Base-by-base conservation (phyloP, 2,113 vertebrate genomes). In the Cricetomys ansorgei region DNA sequence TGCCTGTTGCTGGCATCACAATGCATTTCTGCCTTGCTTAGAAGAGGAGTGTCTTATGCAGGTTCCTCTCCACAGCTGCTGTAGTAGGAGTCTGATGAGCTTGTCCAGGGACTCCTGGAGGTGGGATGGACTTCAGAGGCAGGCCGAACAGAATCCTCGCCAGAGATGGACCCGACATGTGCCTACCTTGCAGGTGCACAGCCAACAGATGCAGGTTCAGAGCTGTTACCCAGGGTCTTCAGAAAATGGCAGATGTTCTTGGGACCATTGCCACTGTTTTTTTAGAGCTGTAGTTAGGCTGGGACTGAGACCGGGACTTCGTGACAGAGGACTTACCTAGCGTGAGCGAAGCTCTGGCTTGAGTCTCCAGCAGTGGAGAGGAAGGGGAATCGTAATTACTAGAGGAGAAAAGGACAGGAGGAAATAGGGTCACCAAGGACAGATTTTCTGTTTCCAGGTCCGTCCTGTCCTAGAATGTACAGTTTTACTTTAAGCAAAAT, bases 401-500 rank as follows among this genome's bases (percentile, higher is more conserved):
- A 50, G 65, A 55, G 43, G n/a, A 48, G 8, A 77, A 37, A 67
- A 27, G 23, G 21, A 8, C 6, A 27, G 59, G 27, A 25, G 62
- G 72, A 72, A 5, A 69, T 34, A 7, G 29, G 69, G 43, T 73
- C 59, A 62, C 34, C 37, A 10, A 79, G 69, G 70, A 64, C 62
- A 89, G 8, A 85, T 43, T 17, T 50, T 31, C 77, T 5, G 15
- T 79, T 95, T 96, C 84, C 62, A 10, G 45, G n/a, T 91, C 69
- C 70, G 55, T 91, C 87, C 5, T 90, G 29, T n/a, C 53, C 25
- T 67, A 13, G 80, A 34, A 45, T 25, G 53, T 8, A 21, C 50
- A n/a, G 31, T 90, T 90, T 90, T n/a, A 50, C 21, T 34, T 73
- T 15, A 83, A 87, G 83, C 87, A 76, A 62, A 96, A 23, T 96